A percentile compares a stretch with the other conserved stretches of the same genome.
Conservation (phyloP, 2,797 vertebrate species). For the Acanthis flammea region DNA sequence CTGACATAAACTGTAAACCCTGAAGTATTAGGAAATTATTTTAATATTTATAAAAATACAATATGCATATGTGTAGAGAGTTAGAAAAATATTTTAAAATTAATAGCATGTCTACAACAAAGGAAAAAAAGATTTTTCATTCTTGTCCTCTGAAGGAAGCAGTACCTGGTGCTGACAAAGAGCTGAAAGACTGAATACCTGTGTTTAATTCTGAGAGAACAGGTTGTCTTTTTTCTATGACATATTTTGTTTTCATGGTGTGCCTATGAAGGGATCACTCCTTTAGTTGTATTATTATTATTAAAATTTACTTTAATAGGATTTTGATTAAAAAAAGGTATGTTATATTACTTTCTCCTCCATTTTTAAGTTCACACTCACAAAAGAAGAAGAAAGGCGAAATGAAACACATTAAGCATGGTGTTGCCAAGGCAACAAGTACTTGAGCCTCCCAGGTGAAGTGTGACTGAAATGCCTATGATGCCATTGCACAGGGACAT, state of each 20-base stretch:
- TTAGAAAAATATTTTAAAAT: background rate
- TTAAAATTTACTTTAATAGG: background rate
- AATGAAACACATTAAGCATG: conserved; percentile 10
- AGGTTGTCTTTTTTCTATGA: background rate
- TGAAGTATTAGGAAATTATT: background rate
- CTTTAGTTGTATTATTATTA: background rate
- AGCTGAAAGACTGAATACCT: background rate
- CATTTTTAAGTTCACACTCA: background rate
- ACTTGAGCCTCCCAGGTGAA: conserved; percentile 34
- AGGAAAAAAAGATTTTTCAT: background rate
- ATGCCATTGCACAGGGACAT: background rate
- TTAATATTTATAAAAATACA: background rate
- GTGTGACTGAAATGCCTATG: conserved; percentile 27
- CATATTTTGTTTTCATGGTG: background rate
- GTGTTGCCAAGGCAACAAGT: conserved; percentile 64
- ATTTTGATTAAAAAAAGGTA: background rate
- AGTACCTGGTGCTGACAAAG: background rate
- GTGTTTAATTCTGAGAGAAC: background rate
- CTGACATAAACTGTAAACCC: background rate
- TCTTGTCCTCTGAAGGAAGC: background rate
- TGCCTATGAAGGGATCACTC: background rate
- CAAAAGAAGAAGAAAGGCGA: conserved; percentile 5
- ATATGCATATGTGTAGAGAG: rapidly evolving
- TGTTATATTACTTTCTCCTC: background rate
- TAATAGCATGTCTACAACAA: background rate